These are phyloP conservation scores for Allolobophora icterica DNA, from an alignment of 2,888 invertebrate genomes.

Conservation along the genomic window DNA sequence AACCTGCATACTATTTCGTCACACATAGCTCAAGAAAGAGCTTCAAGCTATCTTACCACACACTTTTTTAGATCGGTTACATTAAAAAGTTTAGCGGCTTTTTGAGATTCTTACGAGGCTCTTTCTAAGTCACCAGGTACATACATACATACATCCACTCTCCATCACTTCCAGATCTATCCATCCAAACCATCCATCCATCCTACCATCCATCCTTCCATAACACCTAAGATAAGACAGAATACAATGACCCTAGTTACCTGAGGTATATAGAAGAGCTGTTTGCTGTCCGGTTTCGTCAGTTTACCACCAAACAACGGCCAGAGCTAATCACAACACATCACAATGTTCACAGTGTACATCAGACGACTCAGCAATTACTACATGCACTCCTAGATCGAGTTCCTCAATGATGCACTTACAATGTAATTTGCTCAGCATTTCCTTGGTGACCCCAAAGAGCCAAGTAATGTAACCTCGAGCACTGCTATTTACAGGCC, in stretches of 20 bases:
- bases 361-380: background rate
- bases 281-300: constrained; percentile 92
- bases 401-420: too few relatives aligned
- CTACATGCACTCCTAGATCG: background rate
- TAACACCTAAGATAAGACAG: background rate
- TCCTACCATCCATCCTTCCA: background rate
- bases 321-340: constrained; percentile 76
- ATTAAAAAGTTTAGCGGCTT: too few relatives aligned
- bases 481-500: background rate
- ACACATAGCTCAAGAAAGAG: too few relatives aligned
- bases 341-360: background rate
- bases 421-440: background rate
- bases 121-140: too few relatives aligned
- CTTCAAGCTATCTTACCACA: too few relatives aligned
- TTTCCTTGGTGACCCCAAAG: background rate
- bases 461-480: background rate
- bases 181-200: too few relatives aligned
- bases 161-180: too few relatives aligned
- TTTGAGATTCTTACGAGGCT: too few relatives aligned
- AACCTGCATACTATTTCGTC: too few relatives aligned
- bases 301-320: constrained; percentile 91
- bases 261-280: constrained; percentile 92
- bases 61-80: too few relatives aligned
- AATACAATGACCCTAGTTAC: constrained; percentile 47
- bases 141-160: too few relatives aligned